phyloP scores from a whole-genome alignment of 2,113 vertebrate genomes.

The Corydoras maculifer region DNA sequence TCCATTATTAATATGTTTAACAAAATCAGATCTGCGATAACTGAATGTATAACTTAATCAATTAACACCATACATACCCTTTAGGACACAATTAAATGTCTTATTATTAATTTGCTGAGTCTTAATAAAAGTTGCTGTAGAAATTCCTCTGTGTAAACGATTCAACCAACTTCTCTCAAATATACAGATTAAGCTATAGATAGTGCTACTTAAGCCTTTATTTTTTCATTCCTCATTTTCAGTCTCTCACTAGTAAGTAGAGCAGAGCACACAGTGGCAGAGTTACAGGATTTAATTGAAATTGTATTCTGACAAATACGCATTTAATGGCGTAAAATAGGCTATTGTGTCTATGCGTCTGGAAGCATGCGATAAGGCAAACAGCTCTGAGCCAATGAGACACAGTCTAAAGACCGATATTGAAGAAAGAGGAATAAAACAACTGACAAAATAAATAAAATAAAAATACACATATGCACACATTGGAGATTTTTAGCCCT shows the following conservation, averaged over 20 bases:
- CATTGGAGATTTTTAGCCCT: slow-evolving; percentile 25
- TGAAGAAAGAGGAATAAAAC: slow-evolving; percentile 26
- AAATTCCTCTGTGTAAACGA: too few relatives aligned
- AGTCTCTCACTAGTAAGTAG: slow-evolving; percentile 46
- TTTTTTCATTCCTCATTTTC: slow-evolving; percentile 18
- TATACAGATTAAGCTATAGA: not conserved
- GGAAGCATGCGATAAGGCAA: slow-evolving; percentile 66
- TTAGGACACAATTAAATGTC: too few relatives aligned
- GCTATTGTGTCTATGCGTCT: slow-evolving; percentile 66
- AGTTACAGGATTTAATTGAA: slow-evolving; percentile 63
- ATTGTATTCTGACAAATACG: slow-evolving; percentile 74
- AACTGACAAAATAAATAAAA: slow-evolving; percentile 22
- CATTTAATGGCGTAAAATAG: slow-evolving; percentile 71
- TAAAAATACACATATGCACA: slow-evolving; percentile 24
- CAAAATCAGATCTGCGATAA: not conserved
- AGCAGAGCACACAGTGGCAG: slow-evolving; percentile 46
- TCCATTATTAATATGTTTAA: not conserved
- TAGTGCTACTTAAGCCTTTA: slow-evolving; percentile 23
- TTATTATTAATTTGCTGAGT: too few relatives aligned
- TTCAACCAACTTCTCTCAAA: too few relatives aligned
- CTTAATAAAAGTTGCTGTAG: too few relatives aligned
- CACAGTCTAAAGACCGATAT: slow-evolving; percentile 49
- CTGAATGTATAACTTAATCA: not conserved
- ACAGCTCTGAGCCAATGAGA: slow-evolving; percentile 61
- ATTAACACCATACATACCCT: not conserved